A percentile compares a stretch with the other conserved stretches of the same genome.
These are phyloP conservation scores for Echinarachnius parma DNA, from an alignment of 53 echinoderm and acorn worm species.

Conservation along the genomic window DNA sequence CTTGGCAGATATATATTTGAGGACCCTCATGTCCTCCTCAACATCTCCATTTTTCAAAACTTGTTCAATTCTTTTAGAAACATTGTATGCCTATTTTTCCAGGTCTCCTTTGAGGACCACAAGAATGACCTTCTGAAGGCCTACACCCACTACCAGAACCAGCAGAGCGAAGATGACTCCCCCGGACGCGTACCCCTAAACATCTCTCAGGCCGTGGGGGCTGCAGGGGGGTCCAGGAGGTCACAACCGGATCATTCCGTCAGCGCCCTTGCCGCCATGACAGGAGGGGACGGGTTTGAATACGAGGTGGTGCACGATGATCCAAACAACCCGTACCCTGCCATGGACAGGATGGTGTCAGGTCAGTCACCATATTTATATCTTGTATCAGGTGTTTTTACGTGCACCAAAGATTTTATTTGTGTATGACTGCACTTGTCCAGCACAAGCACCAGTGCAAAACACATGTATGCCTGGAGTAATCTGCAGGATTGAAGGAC, in stretches of 20 bases:
- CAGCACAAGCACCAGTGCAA: no score
- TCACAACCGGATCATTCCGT: conserved; percentile 59
- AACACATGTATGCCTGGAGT: no score
- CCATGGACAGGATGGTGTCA: conserved; percentile 29
- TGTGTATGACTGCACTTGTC: no score
- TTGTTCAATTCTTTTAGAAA: no score
- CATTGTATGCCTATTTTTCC: no score
- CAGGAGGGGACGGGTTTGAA: conserved; percentile 71
- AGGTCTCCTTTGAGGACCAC: conserved; percentile 99
- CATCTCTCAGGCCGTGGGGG: conserved; percentile 65
- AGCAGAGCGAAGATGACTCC: conserved; percentile 42
- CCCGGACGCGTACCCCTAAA: conserved; percentile 42
- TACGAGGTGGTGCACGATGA: conserved; percentile 51
- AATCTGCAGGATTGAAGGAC: no score
- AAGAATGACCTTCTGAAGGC: conserved; percentile 89
- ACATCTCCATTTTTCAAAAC: no score
- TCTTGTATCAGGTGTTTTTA: no score
- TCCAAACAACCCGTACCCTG: conserved; percentile 14
- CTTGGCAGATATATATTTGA: no score
- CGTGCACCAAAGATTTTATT: no score
- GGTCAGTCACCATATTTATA: not conserved
- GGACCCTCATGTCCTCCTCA: no score
- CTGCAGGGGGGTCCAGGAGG: conserved; percentile 15
- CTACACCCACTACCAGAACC: conserved; percentile 88
- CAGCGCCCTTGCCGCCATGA: conserved; percentile 92